These are phyloP conservation scores for Sipunculus nudus DNA, from an alignment of 2,888 invertebrate genomes.

Conservation along the genomic window DNA sequence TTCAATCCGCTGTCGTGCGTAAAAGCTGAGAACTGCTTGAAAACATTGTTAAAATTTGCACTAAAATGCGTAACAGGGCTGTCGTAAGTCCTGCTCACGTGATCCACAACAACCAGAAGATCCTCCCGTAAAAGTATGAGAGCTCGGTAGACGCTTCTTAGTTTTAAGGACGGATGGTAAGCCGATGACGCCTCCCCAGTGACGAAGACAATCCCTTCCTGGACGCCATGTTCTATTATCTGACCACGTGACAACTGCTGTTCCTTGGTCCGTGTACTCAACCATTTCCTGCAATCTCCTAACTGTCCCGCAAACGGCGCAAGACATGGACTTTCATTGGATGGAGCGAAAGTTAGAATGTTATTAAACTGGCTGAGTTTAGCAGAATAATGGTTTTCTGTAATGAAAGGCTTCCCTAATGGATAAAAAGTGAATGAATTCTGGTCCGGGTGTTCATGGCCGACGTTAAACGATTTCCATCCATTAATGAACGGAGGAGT, in stretches of 20 bases:
- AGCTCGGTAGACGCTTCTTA: neutral
- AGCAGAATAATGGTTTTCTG: conserved; percentile 11
- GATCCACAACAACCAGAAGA: conserved; percentile 8
- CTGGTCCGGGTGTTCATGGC: conserved; percentile 27
- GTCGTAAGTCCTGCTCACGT: neutral
- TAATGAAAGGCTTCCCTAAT: conserved; percentile 7
- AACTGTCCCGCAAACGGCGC: conserved; percentile 15
- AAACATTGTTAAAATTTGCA: conserved; percentile 3
- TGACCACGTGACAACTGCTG: neutral
- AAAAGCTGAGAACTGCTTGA: neutral
- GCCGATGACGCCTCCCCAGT: conserved; percentile 10
- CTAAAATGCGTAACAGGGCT: conserved; percentile 7
- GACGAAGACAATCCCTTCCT: neutral
- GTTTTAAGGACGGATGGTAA: neutral
- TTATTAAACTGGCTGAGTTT: conserved; percentile 17
- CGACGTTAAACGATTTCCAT: conserved; percentile 15
- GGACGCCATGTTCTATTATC: neutral
- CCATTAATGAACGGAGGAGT: too few relatives aligned
- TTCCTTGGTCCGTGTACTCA: neutral
- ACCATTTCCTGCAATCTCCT: conserved; percentile 16
- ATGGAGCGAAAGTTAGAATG: conserved; percentile 6
- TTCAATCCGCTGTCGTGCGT: neutral
- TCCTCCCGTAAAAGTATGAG: neutral
- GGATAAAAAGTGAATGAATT: conserved; percentile 20
- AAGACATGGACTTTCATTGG: neutral